Evolutionary conservation across 2,797 vertebrate species (phyloP), one percentile per base, ranked within the genome.

Genomic region (Setipinna tenuifilis): DNA sequence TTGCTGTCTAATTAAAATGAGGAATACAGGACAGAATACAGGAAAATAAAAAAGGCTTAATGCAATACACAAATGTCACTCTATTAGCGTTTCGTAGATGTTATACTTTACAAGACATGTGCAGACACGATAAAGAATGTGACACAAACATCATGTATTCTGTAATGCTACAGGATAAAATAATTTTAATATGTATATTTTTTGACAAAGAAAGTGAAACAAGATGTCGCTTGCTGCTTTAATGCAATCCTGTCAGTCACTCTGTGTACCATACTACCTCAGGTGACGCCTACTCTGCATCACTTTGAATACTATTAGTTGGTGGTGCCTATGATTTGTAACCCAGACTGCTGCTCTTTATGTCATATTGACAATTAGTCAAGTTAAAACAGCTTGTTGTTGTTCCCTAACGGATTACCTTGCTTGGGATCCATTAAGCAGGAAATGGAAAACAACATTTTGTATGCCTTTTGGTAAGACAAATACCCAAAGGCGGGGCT

Each of bases 221-320:
- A 85, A 84, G 84, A 86, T 83, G 87, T 86, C 86, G 91, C 90
- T 83, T 61, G 84, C 84, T 57, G 83, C 83, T 90, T 93, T 90
- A 89, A 91, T 91, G 83, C 89, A 86, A 75, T 84, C 78, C 87
- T 87, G 89, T 92, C 85, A 89, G 88, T 89, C 89, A 85, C 10
- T 82, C 41, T 83, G 71, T 71, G 87, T 86, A 80, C 87, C 89
- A 89, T 88, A 87, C 83, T 87, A 78, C 87, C 46, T 87, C 88
- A 85, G 91, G 88, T 81, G 89, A 81, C 82, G 75, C 90, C 54
- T 89, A 83, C 83, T 82, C 88, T 71, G 28, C 82, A 84, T 88
- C 86, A 87, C 90, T 90, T 89, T 85, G 89, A 85, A 87, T 89
- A 90, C 84, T 86, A 88, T 91, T 90, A 90, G 84, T 88, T 84